Conservation (phyloP, 2,797 vertebrate genomes). For the Moxostoma hubbsi region DNA sequence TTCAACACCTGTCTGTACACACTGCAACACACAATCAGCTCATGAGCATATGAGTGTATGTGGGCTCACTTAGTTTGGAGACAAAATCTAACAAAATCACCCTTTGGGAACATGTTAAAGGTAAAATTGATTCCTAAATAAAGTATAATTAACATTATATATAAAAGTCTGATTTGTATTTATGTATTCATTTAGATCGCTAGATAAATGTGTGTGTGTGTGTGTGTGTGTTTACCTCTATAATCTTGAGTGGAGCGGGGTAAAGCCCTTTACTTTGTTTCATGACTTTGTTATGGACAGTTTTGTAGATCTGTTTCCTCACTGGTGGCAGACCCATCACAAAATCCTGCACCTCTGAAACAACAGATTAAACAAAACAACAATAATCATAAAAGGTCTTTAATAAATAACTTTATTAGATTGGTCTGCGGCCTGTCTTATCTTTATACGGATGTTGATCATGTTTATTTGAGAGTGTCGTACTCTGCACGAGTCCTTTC, state of each 20-base stretch:
- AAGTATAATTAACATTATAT: too few relatives aligned
- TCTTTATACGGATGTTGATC: not conserved
- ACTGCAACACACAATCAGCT: conserved; percentile 66
- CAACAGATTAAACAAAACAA: not conserved
- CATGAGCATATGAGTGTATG: not conserved
- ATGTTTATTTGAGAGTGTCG: conserved; percentile 58
- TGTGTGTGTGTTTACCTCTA: conserved; percentile 73
- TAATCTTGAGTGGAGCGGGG: conserved; percentile 85
- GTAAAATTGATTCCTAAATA: too few relatives aligned
- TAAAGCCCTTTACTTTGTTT: conserved; percentile 89
- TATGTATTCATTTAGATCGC: too few relatives aligned
- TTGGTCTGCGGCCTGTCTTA: not conserved
- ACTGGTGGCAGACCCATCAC: conserved; percentile 80
- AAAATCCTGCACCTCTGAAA: conserved; percentile 77
- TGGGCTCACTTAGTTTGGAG: too few relatives aligned
- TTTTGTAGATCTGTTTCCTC: conserved; percentile 85
- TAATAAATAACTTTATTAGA: not conserved
- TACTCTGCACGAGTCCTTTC: conserved; percentile 82
- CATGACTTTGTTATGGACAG: conserved; percentile 79
- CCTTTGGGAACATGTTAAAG: too few relatives aligned
- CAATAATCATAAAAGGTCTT: not conserved
- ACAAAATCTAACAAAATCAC: too few relatives aligned
- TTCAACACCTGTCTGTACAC: conserved; percentile 82
- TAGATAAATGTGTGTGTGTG: not conserved
- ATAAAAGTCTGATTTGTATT: too few relatives aligned